A percentile compares a stretch with the other conserved stretches of the same genome.
These are phyloP conservation scores for Pelusios castaneus DNA, from an alignment of 2,113 vertebrate species.

Conservation along the genomic window DNA sequence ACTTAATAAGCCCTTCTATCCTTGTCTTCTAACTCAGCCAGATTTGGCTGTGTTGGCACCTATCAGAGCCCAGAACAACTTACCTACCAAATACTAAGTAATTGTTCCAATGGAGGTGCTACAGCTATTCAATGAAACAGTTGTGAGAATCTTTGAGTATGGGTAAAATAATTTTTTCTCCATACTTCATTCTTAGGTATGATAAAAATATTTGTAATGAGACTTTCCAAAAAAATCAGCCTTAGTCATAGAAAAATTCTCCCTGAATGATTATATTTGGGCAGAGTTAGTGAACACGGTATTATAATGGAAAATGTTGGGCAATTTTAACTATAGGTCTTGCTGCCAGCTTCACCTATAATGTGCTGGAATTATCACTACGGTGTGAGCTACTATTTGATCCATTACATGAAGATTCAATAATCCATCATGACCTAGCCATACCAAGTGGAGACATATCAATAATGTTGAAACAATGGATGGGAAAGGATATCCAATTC, in stretches of 20 bases:
- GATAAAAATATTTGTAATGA: background rate
- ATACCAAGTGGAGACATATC: background rate
- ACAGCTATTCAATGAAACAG: background rate
- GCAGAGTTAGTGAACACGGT: background rate
- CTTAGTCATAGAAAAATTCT: background rate
- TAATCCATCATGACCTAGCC: background rate
- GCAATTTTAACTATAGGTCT: background rate
- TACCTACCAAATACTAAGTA: background rate
- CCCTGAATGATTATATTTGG: background rate
- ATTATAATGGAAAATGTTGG: background rate
- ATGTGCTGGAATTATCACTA: background rate
- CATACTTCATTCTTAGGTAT: background rate
- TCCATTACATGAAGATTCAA: background rate
- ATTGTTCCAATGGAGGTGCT: background rate
- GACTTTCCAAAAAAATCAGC: background rate
- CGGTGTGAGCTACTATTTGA: background rate
- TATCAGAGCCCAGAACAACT: accelerated
- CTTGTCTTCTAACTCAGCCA: background rate
- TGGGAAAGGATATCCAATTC: background rate
- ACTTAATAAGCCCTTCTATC: background rate
- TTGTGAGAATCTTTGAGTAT: background rate
- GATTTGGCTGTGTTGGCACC: background rate
- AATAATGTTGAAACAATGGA: background rate
- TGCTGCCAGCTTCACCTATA: background rate
- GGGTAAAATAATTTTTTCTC: background rate